Evolutionary conservation across 37 sponge, comb jelly and placozoan genomes (phyloP).

Genomic region (Theonella swinhoei): DNA sequence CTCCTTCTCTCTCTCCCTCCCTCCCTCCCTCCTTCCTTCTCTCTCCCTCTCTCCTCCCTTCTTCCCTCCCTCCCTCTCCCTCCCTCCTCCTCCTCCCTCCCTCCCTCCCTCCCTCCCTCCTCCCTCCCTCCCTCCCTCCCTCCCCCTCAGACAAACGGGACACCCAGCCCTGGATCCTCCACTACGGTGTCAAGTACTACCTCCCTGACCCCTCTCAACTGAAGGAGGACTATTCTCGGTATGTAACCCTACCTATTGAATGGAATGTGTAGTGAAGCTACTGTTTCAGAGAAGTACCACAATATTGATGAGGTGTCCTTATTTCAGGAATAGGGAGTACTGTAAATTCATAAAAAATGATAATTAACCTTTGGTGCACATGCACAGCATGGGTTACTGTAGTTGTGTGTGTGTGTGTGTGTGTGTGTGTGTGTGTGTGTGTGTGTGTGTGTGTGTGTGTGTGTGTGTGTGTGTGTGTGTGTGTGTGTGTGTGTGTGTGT

Average conservation of each 20-base stretch:
- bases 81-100: background rate
- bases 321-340: background rate
- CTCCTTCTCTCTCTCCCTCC: background rate
- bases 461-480: no score
- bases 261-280: background rate
- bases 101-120: constrained; percentile 16
- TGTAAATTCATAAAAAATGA: background rate
- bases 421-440: background rate
- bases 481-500: no score
- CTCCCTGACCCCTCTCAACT: constrained; percentile 63
- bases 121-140: constrained; percentile 1
- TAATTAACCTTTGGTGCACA: no score
- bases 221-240: constrained; percentile 65
- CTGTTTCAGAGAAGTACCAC: background rate
- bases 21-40: background rate
- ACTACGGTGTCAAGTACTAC: constrained; percentile 86
- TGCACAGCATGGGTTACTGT: no score
- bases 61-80: no score
- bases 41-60: background rate
- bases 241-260: background rate
- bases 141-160: constrained; percentile 31
- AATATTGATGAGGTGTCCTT: background rate
- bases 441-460: no score
- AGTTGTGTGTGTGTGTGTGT: background rate
- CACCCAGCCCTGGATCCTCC: constrained; percentile 44